Evolutionary conservation across 2,888 invertebrate genomes (phyloP), one percentile per base, ranked within the genome.

Genomic region (Pristionchus japonicus): DNA sequence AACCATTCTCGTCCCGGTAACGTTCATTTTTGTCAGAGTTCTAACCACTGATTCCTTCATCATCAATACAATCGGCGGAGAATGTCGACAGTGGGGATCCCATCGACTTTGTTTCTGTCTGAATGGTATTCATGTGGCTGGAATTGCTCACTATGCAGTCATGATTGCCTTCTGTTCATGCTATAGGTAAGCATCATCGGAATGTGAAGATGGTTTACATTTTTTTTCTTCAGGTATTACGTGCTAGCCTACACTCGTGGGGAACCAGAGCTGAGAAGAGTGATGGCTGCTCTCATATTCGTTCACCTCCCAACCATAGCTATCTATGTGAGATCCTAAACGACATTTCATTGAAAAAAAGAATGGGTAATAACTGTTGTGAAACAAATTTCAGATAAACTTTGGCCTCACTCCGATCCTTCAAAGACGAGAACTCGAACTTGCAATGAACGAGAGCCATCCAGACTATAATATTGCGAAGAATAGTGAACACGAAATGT

Each of bases 81-180:
- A 17, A 0, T 70, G 70, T 70, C 40, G 70, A 6, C 70, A 70
- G 7, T 70, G 70, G 70, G 23, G 37, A 2, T 40, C 70, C 17
- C 70, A 37, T 4, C 23, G 6, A 4, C 37, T 70, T 23, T 70
- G 70, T 20, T 70, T 70, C 40, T 34, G 20, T 23, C 20, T 70
- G 37, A 37, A 70, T 20, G 31, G 37, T 17, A 23, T 70, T 1
- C 17, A 70, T 11, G 37, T 70, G 0, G 70, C 40, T 1, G 70
- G 70, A 0, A 20, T 37, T 6, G 70, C 37, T 0, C 70, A 70
- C 20, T 20, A 70, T 17, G 70, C 70, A 1, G 37, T 70, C 0
- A 70, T 70, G 37, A 70, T 70, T 37, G 70, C 70, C 20, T 70
- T 70, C 7, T 70, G 70, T 9, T 70, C 70, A 37, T 70, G 70